Base-by-base conservation (phyloP, 2,113 vertebrate species). In the Mus spicilegus region DNA sequence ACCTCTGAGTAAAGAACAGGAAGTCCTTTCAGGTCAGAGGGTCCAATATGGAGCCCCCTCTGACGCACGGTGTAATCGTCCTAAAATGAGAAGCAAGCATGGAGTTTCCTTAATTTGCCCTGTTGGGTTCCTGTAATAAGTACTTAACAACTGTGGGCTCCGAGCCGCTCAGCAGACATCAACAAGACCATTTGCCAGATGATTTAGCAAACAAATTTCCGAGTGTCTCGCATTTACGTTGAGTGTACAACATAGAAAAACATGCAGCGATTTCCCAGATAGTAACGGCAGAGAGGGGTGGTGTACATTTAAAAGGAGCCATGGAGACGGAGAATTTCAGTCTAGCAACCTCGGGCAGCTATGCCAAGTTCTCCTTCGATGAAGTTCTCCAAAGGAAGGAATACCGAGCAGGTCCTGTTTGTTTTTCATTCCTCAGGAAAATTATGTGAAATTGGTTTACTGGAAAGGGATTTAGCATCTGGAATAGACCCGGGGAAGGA, bases 181-280 rank as follows among this genome's bases (percentile, higher is more conserved):
- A 98, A 98, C 98, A 97, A 98, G 97, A 98, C 98, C 98, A 98
- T 99, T 99, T 98, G 98, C 98, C 98, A 98, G 97, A 98, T 99
- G 98, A 98, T 99, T 99, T 98, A 98, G 97, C 98, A 98, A 99
- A 98, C 94, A 95, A 97, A 98, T 98, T 98, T 98, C 98, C 54
- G 65, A 98, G 97, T 94, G 97, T 97, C 97, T 98, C 98, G 97
- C 97, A 97, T 96, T 98, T 97, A 98, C 93, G 98, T 93, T 95
- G 97, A 96, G 94, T 93, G 90, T 56, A 91, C 10, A 92, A 91
- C 98, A 97, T 13, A 95, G 95, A 9, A 97, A 98, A 98, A 97
- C 97, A 97, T 7, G 88, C 72, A 85, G 95, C 80, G 93, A 95
- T 94, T 97, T 91, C 89, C 28, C 67, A 69, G 75, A 92, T 77